phyloP scores from a whole-genome alignment of 30 jellyfish, hydroid and myxozoan species.

The Chrysaora quinquecirrha region DNA sequence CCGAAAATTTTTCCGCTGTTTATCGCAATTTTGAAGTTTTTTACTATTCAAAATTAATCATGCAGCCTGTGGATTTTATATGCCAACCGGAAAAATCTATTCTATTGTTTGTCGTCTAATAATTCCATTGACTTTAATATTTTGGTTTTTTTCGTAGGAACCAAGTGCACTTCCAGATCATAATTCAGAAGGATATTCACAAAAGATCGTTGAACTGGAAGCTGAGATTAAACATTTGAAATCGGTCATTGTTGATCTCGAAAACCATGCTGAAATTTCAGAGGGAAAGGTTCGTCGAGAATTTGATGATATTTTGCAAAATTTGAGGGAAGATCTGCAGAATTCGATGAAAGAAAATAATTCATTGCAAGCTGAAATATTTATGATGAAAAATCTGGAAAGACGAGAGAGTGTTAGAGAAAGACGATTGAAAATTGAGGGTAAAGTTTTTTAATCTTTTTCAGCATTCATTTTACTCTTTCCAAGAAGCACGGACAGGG shows the following conservation, averaged over 20 bases:
- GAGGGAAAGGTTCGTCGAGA: constrained; percentile 44
- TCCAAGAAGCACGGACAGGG: no score
- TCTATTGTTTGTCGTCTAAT: no score
- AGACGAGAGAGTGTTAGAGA: background rate
- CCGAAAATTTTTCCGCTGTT: no score
- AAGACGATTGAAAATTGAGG: no score
- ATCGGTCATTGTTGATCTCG: constrained; percentile 10
- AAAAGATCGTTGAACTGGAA: constrained; percentile 4
- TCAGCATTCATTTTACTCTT: no score
- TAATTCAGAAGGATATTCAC: background rate
- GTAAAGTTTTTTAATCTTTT: no score
- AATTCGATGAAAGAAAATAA: constrained; percentile 70
- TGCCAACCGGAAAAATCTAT: no score
- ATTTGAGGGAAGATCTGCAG: constrained; percentile 81
- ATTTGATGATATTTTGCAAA: constrained; percentile 74
- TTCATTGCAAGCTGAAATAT: constrained; percentile 67
- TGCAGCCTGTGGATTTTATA: no score
- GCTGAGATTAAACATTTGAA: constrained; percentile 26
- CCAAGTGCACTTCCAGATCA: background rate
- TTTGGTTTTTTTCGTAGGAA: no score
- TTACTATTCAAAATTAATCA: no score
- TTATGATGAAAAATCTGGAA: constrained; percentile 69
- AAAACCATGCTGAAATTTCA: background rate
- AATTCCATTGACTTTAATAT: no score
- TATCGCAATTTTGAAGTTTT: no score